These are phyloP conservation scores for Coelopa frigida DNA, from an alignment of 1,140 invertebrate species.

Conservation along the genomic window DNA sequence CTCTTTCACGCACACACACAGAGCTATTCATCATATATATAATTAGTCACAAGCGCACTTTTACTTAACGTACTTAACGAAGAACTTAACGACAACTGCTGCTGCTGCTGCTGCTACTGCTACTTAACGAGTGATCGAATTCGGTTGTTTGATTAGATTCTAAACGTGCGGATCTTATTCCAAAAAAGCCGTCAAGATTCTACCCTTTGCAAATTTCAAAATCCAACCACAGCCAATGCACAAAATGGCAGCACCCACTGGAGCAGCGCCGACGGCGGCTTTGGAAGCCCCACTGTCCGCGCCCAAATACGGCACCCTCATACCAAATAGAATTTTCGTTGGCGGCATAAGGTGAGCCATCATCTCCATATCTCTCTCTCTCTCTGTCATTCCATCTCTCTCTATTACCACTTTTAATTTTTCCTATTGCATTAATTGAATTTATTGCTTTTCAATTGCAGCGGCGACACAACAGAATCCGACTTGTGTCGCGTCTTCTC, in stretches of 20 bases:
- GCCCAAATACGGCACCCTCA: constrained; percentile 69
- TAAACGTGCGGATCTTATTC: too few species aligned
- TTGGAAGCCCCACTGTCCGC: constrained; percentile 51
- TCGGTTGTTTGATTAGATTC: too few species aligned
- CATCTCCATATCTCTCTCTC: background rate
- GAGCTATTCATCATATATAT: too few species aligned
- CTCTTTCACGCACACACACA: too few species aligned
- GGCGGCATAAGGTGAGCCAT: constrained; percentile 41
- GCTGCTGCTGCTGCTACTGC: too few species aligned
- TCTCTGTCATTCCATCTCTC: background rate
- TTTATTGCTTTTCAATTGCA: constrained; percentile 28
- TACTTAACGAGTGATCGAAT: too few species aligned
- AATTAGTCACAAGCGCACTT: too few species aligned
- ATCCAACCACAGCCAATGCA: constrained; percentile 29
- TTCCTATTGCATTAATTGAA: background rate
- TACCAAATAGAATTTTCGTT: constrained; percentile 86
- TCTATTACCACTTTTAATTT: background rate
- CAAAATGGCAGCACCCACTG: constrained; percentile 35
- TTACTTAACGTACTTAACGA: too few species aligned
- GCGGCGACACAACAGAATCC: constrained; percentile 74
- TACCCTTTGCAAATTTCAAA: constrained; percentile 43
- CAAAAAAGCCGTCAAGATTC: constrained; percentile 41
- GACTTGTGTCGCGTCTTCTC: constrained; percentile 77
- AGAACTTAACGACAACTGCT: too few species aligned
- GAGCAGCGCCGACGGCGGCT: constrained; percentile 26